A percentile compares a stretch with the other conserved stretches of the same genome.
These are phyloP conservation scores for Valencia hispanica DNA, from an alignment of 2,797 vertebrate species.

Conservation along the genomic window DNA sequence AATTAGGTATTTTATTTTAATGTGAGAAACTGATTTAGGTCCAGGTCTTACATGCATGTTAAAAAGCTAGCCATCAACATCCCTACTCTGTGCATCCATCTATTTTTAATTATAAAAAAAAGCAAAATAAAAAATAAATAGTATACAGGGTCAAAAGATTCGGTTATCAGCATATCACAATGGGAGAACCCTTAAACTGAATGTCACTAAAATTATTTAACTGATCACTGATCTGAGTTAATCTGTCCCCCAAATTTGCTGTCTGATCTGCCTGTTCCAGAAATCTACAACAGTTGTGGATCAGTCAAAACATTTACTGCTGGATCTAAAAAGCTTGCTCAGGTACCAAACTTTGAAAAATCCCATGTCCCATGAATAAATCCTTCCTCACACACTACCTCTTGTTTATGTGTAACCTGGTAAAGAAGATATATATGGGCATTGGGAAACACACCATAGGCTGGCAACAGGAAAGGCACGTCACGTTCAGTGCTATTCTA, in stretches of 20 bases:
- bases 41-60: not conserved
- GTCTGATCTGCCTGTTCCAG: no score
- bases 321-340: no score
- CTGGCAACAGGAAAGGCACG: not conserved
- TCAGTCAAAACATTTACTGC: no score
- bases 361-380: no score
- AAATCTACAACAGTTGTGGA: no score
- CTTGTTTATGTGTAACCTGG: no score
- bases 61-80: not conserved
- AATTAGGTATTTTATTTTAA: not conserved
- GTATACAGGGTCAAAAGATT: not conserved
- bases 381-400: no score
- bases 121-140: not conserved
- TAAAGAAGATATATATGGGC: not conserved
- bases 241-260: not conserved
- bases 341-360: no score
- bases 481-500: not conserved
- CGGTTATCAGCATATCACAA: not conserved
- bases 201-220: not conserved
- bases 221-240: not conserved
- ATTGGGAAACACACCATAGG: not conserved
- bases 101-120: not conserved
- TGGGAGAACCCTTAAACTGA: not conserved
- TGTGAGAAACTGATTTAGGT: not conserved
- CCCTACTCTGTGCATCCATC: not conserved